These are phyloP conservation scores for Ommatoiulus sabulosus DNA, from an alignment of 2,888 invertebrate genomes.

Conservation along the genomic window DNA sequence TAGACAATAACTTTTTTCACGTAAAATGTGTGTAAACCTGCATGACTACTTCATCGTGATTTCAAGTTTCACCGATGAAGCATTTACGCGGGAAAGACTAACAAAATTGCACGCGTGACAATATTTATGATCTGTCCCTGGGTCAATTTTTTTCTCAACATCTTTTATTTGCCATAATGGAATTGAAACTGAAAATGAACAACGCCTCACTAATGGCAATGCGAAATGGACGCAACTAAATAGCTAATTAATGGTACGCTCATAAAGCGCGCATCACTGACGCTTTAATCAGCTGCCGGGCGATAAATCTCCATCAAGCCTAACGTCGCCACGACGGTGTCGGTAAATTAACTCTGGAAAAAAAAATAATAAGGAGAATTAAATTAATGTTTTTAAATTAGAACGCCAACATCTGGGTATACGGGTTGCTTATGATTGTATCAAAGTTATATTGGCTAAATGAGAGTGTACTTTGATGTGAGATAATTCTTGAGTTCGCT, in stretches of 20 bases:
- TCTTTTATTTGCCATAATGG: not conserved
- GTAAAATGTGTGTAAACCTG: not conserved
- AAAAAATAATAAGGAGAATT: not conserved
- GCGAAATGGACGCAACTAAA: slow-evolving; percentile 17
- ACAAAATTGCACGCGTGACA: not conserved
- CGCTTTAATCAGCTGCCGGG: not conserved
- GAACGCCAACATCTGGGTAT: slow-evolving; percentile 23
- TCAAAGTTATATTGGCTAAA: not conserved
- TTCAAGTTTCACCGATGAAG: not conserved
- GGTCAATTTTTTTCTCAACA: not conserved
- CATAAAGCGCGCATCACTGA: not conserved
- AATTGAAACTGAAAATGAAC: not conserved
- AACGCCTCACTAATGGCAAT: not conserved
- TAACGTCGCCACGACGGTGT: slow-evolving; percentile 28
- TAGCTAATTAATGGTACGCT: slow-evolving; percentile 24
- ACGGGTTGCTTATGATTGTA: not conserved
- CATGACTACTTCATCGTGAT: too few relatives aligned
- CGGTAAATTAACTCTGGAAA: slow-evolving; percentile 6
- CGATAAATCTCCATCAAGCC: slow-evolving; percentile 17
- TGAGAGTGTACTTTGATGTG: not conserved
- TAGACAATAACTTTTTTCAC: not conserved
- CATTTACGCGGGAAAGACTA: too few relatives aligned
- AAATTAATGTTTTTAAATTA: not conserved
- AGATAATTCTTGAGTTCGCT: slow-evolving; percentile 23
- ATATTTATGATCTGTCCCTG: not conserved